Base-by-base conservation (phyloP, 2,888 invertebrate genomes). In the Tridacna crocea region DNA sequence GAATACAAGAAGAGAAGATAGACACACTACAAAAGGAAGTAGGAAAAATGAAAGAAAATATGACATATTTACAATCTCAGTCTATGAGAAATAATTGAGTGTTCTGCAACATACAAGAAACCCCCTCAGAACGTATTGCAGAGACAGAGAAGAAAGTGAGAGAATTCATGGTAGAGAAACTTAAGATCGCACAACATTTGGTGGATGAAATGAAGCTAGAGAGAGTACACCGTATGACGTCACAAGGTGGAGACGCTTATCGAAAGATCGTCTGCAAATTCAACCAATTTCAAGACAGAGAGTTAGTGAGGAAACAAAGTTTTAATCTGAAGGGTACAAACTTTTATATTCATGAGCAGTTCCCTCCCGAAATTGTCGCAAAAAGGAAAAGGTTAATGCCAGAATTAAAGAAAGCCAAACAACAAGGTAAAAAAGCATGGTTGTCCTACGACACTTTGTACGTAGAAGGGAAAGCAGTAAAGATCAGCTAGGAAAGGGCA, bases 271-370 rank as follows among this genome's bases (percentile, higher is more conserved):
- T 66, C 26, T 26, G 27, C 66, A 58, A 51, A 60, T 66, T 76
- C n/a, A n/a, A n/a, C n/a, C n/a, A n/a, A n/a, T n/a, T n/a, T n/a
- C 72, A 82, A 65, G 75, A 24, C 46, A 46, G 66, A 26, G 75
- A 75, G 26, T 13, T 51, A 48, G 66, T 75, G 13, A 63, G 48
- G 26, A 63, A 66, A 26, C 65, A 75, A 27, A n/a, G 65, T 13
- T 46, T 22, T 13, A 27, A 27, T 15, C 48, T 47, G 11, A 47
- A 47, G 17, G 75, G 66, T 15, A 65, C 75, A 11, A 8, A 46
- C 17, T 15, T 66, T 22, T 51, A 19, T 55, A 63, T 48, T 8
- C 48, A 66, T 12, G 66, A 76, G 46, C 75, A 75, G 47, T 65
- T 24, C 27, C 66, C 51, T 8, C 63, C 48, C 10, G 75, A 66